Percentiles rank a stretch among this genome's conserved stretches.
Conservation (phyloP, 2,888 invertebrate genomes). For the Elysia crispata region DNA sequence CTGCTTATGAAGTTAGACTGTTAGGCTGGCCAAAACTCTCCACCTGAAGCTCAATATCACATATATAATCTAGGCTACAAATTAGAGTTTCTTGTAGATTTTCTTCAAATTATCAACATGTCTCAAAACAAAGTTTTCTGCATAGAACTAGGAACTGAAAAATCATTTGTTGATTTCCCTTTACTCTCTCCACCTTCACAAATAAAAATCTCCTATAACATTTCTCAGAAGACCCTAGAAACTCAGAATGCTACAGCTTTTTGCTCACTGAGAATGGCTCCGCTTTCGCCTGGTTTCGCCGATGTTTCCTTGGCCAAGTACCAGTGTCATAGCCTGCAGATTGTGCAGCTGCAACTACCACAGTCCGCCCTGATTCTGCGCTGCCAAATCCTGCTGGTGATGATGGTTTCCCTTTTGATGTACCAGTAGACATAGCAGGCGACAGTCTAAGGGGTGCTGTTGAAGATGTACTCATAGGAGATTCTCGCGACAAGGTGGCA, state of each 20-base stretch:
- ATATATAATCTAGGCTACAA: no score
- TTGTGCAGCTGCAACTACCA: conserved; percentile 54
- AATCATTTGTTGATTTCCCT: no score
- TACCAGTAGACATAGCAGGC: conserved; percentile 54
- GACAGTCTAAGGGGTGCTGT: conserved; percentile 18
- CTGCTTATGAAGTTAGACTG: no score
- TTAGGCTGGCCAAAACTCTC: no score
- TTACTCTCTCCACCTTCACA: no score
- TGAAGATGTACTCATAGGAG: conserved; percentile 3
- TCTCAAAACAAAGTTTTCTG: no score
- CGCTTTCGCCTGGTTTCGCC: conserved; percentile 64
- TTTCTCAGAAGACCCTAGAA: no score
- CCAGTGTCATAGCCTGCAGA: conserved; percentile 64
- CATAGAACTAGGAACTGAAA: no score
- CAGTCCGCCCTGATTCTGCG: conserved; percentile 55
- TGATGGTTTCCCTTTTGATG: conserved; percentile 56
- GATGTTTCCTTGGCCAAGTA: conserved; percentile 70
- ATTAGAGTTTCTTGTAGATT: no score
- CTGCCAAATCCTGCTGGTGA: conserved; percentile 59
- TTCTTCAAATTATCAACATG: no score
- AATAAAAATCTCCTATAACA: no score
- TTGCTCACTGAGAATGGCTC: conserved; percentile 69
- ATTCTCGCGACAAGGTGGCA: neutral
- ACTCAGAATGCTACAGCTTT: conserved; percentile 52
- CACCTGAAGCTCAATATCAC: no score